These are phyloP conservation scores for Coptotermes formosanus DNA, from an alignment of 1,140 invertebrate species.

Conservation along the genomic window DNA sequence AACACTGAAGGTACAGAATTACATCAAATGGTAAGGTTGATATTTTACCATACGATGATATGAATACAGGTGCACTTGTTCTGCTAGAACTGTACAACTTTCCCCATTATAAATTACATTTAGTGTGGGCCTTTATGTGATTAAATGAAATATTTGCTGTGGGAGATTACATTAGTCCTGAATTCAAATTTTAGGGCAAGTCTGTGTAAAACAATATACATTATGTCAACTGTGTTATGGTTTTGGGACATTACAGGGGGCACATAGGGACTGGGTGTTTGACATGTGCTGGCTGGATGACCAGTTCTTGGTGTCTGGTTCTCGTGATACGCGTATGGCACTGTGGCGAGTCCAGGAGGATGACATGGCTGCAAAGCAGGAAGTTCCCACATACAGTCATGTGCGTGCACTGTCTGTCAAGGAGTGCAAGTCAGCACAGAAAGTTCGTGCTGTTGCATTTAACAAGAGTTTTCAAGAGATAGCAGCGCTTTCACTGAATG, in stretches of 20 bases:
- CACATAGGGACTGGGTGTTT: slow-evolving; percentile 93
- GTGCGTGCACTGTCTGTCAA: slow-evolving; percentile 71
- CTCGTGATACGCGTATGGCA: slow-evolving; percentile 82
- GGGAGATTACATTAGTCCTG: no score
- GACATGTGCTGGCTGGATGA: slow-evolving; percentile 96
- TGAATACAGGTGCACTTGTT: no score
- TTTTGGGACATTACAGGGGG: slow-evolving; percentile 50
- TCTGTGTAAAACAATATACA: no score
- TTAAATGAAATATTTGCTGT: no score
- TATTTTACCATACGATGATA: no score
- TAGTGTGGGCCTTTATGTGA: no score
- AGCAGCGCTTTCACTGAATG: slow-evolving; percentile 88
- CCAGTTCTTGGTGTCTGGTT: slow-evolving; percentile 91
- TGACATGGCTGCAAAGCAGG: slow-evolving; percentile 48
- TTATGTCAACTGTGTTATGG: no score
- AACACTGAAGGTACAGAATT: no score
- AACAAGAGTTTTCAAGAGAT: slow-evolving; percentile 85
- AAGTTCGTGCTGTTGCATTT: slow-evolving; percentile 84
- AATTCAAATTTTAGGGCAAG: no score
- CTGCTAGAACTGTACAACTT: no score
- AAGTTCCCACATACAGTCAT: slow-evolving; percentile 46
- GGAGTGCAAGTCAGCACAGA: slow-evolving; percentile 71
- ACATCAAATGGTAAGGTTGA: no score
- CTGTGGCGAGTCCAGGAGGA: slow-evolving; percentile 70
- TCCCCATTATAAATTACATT: no score